A percentile compares a stretch with the other conserved stretches of the same genome.
Evolutionary conservation across 1,140 invertebrate species (phyloP).

Genomic region (Euwallacea fornicatus): DNA sequence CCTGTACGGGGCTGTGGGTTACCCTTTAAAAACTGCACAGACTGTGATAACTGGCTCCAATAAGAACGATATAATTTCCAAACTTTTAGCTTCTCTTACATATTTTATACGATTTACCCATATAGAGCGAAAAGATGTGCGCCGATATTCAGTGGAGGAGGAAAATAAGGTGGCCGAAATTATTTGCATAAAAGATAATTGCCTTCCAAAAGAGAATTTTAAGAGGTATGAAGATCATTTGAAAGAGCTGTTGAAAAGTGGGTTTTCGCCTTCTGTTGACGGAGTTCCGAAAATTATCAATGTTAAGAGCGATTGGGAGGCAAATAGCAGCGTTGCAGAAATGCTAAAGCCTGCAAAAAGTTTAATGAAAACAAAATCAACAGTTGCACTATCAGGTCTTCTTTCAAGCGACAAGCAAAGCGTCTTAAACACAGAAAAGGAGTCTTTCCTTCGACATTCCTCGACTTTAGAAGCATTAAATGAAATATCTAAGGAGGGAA

Average conservation of each 20-base stretch:
- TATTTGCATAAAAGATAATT: conserved; percentile 41
- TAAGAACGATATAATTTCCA: conserved; percentile 65
- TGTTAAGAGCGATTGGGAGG: not conserved
- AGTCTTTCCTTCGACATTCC: not conserved
- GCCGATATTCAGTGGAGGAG: conserved; percentile 38
- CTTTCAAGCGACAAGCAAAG: not conserved
- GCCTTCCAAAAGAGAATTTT: conserved; percentile 42
- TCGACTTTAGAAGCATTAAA: not conserved
- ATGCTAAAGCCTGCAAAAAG: not conserved
- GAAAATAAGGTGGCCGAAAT: conserved; percentile 44
- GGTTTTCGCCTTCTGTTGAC: not conserved
- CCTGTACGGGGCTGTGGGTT: conserved; percentile 79
- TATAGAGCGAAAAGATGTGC: conserved; percentile 55
- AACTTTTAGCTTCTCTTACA: conserved; percentile 69
- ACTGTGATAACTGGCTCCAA: conserved; percentile 78
- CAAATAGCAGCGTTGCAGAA: not conserved
- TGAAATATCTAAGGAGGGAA: too few species aligned
- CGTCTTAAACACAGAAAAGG: not conserved
- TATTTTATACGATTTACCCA: conserved; percentile 83
- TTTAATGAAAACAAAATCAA: conserved; percentile 14
- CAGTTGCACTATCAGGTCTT: not conserved
- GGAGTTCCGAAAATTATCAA: not conserved
- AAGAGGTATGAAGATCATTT: conserved; percentile 49
- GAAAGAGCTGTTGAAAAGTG: conserved; percentile 29
- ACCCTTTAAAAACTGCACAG: conserved; percentile 71